Conservation (phyloP, 2,797 vertebrate species). For the Helicolenus hilgendorfi region DNA sequence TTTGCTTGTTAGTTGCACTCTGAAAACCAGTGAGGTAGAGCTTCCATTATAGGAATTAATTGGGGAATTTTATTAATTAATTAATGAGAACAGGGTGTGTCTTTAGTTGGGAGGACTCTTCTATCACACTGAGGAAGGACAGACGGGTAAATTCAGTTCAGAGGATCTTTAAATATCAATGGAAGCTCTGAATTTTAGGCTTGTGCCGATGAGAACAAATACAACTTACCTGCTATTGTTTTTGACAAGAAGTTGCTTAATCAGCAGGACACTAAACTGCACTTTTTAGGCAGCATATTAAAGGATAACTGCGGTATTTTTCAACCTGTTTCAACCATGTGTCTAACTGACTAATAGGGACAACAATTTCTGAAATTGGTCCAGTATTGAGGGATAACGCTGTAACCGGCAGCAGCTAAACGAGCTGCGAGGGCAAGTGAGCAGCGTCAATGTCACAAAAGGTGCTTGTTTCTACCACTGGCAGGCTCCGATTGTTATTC, state of each 20-base stretch:
- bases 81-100: not conserved
- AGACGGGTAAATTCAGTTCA: not conserved
- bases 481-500: too few species aligned
- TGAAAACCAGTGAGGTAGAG: slow-evolving; percentile 63
- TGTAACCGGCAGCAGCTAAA: too few species aligned
- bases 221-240: not conserved
- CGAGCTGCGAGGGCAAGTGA: too few species aligned
- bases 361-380: too few species aligned
- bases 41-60: slow-evolving; percentile 69
- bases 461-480: too few species aligned
- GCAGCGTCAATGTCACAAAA: too few species aligned
- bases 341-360: fast-evolving
- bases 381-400: too few species aligned
- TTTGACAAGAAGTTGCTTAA: not conserved
- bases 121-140: slow-evolving; percentile 8
- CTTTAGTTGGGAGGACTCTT: not conserved
- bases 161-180: slow-evolving; percentile 59
- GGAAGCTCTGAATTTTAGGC: slow-evolving; percentile 83
- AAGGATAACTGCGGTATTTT: not conserved
- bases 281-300: not conserved
- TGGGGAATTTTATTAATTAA: not conserved
- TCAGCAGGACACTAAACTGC: not conserved
- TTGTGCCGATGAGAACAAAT: slow-evolving; percentile 65
- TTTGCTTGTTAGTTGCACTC: slow-evolving; percentile 80
- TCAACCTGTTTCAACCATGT: too few species aligned